Base-by-base conservation (phyloP, 2,113 vertebrate species). In the Turdus rufiventris region DNA sequence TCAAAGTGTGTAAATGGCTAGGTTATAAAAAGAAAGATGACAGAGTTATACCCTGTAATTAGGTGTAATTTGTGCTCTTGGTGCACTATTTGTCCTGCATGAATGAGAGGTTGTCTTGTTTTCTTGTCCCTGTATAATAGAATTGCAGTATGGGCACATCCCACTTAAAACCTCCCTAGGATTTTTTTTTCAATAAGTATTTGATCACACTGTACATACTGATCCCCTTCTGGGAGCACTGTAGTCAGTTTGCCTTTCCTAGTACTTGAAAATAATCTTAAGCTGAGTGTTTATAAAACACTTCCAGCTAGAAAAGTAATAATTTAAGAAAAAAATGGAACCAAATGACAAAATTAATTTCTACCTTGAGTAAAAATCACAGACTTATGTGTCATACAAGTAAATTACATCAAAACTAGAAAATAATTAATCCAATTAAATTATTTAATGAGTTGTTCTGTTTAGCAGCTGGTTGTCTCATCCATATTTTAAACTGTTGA, bases 61-160 rank as follows among this genome's bases (percentile, higher is more conserved):
- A 98, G 96, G 85, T 76, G 76, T 97, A 98, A 98, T 98, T 98
- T 98, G 97, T 98, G 97, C 97, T 97, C 98, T 97, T 97, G 98
- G 96, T 81, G 48, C 83, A 96, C 94, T 97, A 87, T 98, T 98
- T 98, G 97, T 97, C 96, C 95, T 97, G 89, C 88, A 74, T 96
- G 96, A 97, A 97, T 98, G 95, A 97, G 85, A 96, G 97, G 91
- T 66, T 98, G 96, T 98, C 97, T 97, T 96, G 88, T 96, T 97
- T 97, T 97, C 94, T 93, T 96, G 92, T 95, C 88, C 91, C 94
- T 95, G 24, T 94, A 86, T 97, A 96, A 97, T 92, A 97, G 93
- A 96, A 96, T 68, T 77, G 93, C 78, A 89, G 87, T 88, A 81
- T 5, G 47, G 95, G 75, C 74, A 89, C 88, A 96, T 95, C 94